phyloP scores from a whole-genome alignment of 2,113 vertebrate genomes.

The Turdus rufiventris region DNA sequence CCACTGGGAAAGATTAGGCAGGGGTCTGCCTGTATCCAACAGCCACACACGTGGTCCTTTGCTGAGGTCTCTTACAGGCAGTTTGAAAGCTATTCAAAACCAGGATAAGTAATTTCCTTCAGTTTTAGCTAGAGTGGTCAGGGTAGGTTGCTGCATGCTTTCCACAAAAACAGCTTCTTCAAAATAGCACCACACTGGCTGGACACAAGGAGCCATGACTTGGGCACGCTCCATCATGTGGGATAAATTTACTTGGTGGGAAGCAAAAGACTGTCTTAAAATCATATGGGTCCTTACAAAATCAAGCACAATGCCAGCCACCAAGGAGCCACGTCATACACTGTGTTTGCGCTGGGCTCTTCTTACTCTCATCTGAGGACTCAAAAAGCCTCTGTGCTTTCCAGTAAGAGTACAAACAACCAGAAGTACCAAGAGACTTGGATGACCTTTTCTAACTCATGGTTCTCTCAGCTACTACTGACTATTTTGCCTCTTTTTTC shows the following conservation, averaged over 20 bases:
- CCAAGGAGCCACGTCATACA: not conserved
- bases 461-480: not conserved
- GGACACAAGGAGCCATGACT: not conserved
- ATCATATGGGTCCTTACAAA: not conserved
- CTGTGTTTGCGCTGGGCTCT: not conserved
- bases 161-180: not conserved
- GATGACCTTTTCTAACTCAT: not conserved
- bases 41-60: not conserved
- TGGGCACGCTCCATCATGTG: not conserved
- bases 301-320: not conserved
- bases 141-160: not conserved
- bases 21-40: not conserved
- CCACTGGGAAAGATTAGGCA: not conserved
- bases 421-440: not conserved
- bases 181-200: not conserved
- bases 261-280: rapidly evolving
- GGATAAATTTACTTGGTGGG: not conserved
- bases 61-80: not conserved
- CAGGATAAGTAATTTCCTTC: not conserved
- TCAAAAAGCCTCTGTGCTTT: not conserved
- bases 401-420: not conserved
- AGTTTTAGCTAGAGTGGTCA: not conserved
- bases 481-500: not conserved
- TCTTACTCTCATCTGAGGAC: not conserved
- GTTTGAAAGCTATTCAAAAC: not conserved